Evolutionary conservation across 1,140 invertebrate genomes (phyloP).

Genomic region (Trichomalopsis sarcophagae): DNA sequence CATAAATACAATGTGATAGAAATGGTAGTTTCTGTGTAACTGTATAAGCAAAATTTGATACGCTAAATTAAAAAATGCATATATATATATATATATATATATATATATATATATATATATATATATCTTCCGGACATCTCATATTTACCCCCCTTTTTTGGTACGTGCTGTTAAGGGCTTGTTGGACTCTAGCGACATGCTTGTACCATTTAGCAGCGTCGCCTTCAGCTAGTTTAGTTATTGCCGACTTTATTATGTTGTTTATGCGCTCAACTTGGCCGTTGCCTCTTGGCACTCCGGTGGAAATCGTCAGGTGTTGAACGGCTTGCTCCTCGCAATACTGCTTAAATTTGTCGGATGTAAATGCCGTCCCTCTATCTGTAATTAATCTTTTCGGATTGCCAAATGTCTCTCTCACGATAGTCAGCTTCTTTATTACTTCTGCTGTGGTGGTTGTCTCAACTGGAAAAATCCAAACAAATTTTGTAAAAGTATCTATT

Average conservation of each 20-base stretch:
- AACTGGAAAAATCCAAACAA: slow-evolving; percentile 54
- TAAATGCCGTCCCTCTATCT: slow-evolving; percentile 52
- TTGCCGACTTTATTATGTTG: slow-evolving; percentile 56
- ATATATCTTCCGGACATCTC: too few relatives aligned
- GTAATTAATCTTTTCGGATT: slow-evolving; percentile 20
- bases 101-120: too few relatives aligned
- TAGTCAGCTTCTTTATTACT: slow-evolving; percentile 35
- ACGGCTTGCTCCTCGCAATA: slow-evolving; percentile 60
- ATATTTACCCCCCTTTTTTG: too few relatives aligned
- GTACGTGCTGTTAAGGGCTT: slow-evolving; percentile 62
- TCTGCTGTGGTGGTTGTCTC: slow-evolving; percentile 10
- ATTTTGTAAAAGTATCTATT: slow-evolving; percentile 69
- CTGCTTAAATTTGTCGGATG: slow-evolving; percentile 49
- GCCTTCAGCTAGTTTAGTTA: slow-evolving; percentile 61
- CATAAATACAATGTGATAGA: too few relatives aligned
- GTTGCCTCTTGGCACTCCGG: slow-evolving; percentile 60
- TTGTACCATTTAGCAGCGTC: slow-evolving; percentile 59
- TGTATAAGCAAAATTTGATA: too few relatives aligned
- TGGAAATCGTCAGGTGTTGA: slow-evolving; percentile 59
- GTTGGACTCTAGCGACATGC: slow-evolving; percentile 60
- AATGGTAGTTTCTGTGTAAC: too few relatives aligned
- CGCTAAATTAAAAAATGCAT: too few relatives aligned
- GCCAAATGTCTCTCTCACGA: slow-evolving; percentile 46
- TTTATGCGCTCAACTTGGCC: slow-evolving; percentile 66
- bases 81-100: too few relatives aligned